A percentile compares a stretch with the other conserved stretches of the same genome.
Conservation (phyloP, 2,113 vertebrate species). For the Phalacrocorax brasilianus region DNA sequence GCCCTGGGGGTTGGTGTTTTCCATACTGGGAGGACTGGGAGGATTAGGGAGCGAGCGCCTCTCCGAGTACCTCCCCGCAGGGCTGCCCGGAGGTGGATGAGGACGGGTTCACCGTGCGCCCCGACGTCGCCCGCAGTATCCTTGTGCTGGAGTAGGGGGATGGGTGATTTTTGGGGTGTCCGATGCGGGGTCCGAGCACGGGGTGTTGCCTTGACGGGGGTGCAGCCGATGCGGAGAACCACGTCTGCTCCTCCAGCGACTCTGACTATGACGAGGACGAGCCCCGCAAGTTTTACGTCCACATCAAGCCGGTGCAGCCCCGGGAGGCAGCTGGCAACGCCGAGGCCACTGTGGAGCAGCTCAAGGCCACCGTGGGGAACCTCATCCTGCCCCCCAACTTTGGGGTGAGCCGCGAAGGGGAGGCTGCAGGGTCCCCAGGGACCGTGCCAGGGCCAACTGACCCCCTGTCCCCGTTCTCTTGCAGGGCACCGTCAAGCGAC, state of each 20-base stretch:
- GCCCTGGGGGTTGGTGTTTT: fast-evolving
- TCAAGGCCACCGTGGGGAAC: constrained; percentile 86
- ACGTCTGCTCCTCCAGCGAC: constrained; percentile 88
- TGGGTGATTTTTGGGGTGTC: neutral
- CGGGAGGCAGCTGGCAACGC: constrained; percentile 64
- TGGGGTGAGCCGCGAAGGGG: constrained; percentile 49
- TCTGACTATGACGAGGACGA: constrained; percentile 93
- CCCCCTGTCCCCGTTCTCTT: neutral
- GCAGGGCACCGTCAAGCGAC: constrained; percentile 82
- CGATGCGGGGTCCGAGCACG: fast-evolving
- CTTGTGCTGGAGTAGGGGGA: constrained; percentile 30
- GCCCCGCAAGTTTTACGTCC: constrained; percentile 89
- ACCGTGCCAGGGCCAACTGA: fast-evolving
- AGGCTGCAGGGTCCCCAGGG: neutral
- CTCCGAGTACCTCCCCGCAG: neutral
- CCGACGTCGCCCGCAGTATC: constrained; percentile 86
- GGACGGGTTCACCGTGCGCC: constrained; percentile 91
- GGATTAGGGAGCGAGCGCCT: neutral
- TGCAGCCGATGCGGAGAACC: constrained; percentile 73
- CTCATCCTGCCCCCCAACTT: constrained; percentile 86
- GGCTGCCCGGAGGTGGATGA: constrained; percentile 93
- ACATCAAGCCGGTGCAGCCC: constrained; percentile 84
- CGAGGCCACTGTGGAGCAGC: constrained; percentile 81
- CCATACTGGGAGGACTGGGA: neutral
- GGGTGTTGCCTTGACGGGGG: constrained; percentile 77